Conservation (phyloP, 2,113 vertebrate species). For the Falcunculus frontatus region DNA sequence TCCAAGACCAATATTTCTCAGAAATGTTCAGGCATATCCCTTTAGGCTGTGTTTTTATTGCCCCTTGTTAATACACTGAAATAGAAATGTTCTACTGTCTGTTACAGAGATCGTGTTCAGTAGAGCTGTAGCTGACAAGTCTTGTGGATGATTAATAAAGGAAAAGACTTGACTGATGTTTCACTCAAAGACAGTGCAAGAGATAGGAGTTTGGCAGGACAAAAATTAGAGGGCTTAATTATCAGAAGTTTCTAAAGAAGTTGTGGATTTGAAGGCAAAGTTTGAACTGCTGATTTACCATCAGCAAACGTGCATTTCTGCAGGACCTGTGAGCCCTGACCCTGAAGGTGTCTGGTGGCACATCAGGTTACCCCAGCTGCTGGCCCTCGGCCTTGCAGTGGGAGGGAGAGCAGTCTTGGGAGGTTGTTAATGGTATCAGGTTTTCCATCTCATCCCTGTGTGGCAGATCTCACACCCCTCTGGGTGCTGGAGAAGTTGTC, state of each 20-base stretch:
- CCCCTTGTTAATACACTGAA: background rate
- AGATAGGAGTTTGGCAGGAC: background rate
- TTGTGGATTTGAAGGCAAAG: background rate
- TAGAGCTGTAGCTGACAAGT: background rate
- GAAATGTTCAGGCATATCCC: background rate
- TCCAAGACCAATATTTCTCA: background rate
- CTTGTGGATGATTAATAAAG: background rate
- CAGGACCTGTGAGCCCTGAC: background rate
- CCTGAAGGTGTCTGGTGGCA: background rate
- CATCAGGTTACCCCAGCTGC: rapidly evolving
- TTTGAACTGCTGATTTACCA: background rate
- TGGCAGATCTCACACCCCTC: background rate
- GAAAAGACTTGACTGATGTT: background rate
- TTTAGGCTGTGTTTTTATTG: background rate
- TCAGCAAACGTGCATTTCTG: background rate
- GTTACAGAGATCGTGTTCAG: background rate
- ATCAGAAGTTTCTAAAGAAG: background rate
- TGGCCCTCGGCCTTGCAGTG: background rate
- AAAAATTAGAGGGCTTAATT: background rate
- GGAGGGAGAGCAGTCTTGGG: rapidly evolving
- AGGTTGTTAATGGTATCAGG: background rate
- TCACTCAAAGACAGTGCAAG: rapidly evolving
- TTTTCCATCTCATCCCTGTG: background rate
- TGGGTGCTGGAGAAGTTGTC: background rate
- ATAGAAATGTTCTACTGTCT: background rate